These are phyloP conservation scores for Idaea biselata DNA, from an alignment of 2,888 invertebrate genomes.

Conservation along the genomic window DNA sequence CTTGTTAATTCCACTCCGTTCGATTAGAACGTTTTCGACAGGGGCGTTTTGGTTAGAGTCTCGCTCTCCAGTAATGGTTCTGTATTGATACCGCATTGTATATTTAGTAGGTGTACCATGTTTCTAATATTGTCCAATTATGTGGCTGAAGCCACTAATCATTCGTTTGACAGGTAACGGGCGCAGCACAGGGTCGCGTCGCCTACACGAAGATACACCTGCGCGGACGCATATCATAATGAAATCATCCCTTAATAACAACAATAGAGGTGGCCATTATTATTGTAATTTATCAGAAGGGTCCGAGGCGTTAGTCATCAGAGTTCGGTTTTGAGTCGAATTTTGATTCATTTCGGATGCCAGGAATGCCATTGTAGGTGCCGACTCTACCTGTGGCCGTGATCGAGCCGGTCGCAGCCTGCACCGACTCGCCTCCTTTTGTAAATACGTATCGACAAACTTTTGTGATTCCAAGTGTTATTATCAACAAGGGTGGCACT, in stretches of 20 bases:
- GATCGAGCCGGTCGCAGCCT: constrained; percentile 26
- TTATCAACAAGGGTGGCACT: constrained; percentile 63
- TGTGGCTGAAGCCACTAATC: constrained; percentile 35
- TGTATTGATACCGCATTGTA: neutral
- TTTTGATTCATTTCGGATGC: constrained; percentile 77
- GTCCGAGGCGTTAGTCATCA: constrained; percentile 55
- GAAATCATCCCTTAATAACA: constrained; percentile 72
- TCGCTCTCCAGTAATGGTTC: constrained; percentile 13
- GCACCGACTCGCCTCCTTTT: constrained; percentile 35
- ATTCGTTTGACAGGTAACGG: constrained; percentile 54
- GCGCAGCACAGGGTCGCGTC: constrained; percentile 21
- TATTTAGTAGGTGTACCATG: constrained; percentile 8
- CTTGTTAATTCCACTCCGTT: constrained; percentile 44
- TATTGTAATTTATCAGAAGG: constrained; percentile 68
- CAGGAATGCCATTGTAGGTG: constrained; percentile 75
- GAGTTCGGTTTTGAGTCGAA: constrained; percentile 49
- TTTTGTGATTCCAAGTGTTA: constrained; percentile 58
- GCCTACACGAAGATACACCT: constrained; percentile 38
- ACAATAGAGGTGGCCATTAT: constrained; percentile 65
- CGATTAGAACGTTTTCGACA: constrained; percentile 14
- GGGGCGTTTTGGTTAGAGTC: constrained; percentile 10
- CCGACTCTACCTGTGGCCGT: constrained; percentile 64
- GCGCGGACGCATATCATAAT: constrained; percentile 58
- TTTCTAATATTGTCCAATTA: constrained; percentile 20
- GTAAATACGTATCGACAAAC: constrained; percentile 74